Evolutionary conservation across 2,797 vertebrate genomes (phyloP).

Genomic region (Perodicticus potto): DNA sequence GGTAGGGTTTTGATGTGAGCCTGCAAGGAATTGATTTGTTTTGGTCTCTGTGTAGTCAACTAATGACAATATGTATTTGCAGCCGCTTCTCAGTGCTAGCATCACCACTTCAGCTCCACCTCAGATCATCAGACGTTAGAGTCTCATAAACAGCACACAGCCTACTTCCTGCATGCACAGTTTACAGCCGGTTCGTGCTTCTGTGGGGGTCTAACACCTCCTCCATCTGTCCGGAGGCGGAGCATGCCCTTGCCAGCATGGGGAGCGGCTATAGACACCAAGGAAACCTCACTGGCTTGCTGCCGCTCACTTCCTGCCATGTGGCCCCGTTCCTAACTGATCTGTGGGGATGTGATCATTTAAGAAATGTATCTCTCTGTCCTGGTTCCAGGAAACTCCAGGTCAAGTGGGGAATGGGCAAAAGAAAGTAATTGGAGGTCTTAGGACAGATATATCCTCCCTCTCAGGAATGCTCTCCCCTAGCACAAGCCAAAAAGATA

Average conservation of each 20-base stretch:
- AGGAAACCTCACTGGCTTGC: neutral
- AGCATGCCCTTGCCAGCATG: neutral
- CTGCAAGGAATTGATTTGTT: neutral
- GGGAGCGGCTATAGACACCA: neutral
- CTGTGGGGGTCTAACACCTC: neutral
- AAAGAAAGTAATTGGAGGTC: neutral
- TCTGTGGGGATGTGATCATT: neutral
- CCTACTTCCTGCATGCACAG: neutral
- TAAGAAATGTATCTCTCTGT: neutral
- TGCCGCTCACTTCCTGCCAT: neutral
- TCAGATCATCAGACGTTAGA: neutral
- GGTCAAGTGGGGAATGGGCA: neutral
- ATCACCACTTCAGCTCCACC: neutral
- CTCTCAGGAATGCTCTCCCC: neutral
- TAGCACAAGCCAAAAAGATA: neutral
- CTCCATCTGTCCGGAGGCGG: neutral
- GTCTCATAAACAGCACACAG: neutral
- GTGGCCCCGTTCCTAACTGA: neutral
- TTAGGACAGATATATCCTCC: neutral
- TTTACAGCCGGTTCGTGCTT: neutral
- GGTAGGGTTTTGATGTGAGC: neutral
- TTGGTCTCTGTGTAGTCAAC: neutral
- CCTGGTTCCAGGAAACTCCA: neutral
- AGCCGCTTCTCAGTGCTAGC: neutral
- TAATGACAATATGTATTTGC: neutral